Conservation (phyloP, 2,113 vertebrate species). For the Hippocampus comes region DNA sequence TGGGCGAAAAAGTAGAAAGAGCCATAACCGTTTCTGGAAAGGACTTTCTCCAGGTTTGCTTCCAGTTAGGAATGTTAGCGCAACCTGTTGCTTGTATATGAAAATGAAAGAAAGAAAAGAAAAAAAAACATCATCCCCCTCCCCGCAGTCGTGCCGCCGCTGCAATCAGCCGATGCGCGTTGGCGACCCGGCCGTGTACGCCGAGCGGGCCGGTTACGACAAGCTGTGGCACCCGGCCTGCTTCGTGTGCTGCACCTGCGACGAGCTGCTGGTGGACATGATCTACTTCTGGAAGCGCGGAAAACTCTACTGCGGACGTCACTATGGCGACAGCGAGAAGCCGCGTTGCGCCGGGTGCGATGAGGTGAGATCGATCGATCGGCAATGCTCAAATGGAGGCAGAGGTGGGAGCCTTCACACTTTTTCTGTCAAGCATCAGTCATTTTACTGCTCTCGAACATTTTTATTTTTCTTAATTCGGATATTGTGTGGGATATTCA, state of each 20-base stretch:
- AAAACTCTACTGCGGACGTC: constrained; percentile 92
- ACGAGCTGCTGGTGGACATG: constrained; percentile 94
- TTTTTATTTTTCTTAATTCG: too few relatives aligned
- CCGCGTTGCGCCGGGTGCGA: constrained; percentile 94
- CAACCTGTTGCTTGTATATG: not conserved
- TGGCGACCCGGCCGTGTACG: constrained; percentile 92
- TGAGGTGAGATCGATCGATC: constrained; percentile 76
- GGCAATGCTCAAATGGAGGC: too few relatives aligned
- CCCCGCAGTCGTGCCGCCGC: constrained; percentile 78
- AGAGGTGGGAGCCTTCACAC: not conserved
- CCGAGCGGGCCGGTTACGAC: constrained; percentile 90
- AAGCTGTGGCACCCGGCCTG: constrained; percentile 95
- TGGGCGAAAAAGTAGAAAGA: too few relatives aligned
- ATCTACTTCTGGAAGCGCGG: constrained; percentile 99
- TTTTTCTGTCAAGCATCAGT: not conserved
- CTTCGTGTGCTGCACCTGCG: constrained; percentile 86
- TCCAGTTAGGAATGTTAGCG: not conserved
- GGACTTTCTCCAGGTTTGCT: not conserved
- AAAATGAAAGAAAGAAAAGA: not conserved
- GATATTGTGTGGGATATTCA: too few relatives aligned
- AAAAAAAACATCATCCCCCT: not conserved
- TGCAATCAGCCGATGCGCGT: constrained; percentile 84
- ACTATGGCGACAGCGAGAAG: constrained; percentile 97
- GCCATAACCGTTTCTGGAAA: not conserved
- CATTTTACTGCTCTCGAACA: not conserved